Percentiles rank a stretch among this genome's conserved stretches.
These are phyloP conservation scores for Gymnosoma rotundatum DNA, from an alignment of 2,888 invertebrate species.

Conservation along the genomic window DNA sequence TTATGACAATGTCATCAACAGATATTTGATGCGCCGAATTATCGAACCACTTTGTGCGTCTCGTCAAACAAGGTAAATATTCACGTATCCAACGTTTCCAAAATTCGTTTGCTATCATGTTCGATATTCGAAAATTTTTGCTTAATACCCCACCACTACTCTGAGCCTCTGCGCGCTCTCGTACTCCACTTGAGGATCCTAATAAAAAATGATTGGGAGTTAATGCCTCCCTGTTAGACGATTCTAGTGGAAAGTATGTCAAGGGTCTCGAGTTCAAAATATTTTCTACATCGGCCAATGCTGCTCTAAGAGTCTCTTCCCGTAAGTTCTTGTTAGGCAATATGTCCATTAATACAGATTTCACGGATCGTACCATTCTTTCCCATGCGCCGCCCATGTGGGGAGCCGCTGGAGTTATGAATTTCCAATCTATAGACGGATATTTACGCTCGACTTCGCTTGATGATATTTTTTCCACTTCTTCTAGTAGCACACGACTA, in stretches of 20 bases:
- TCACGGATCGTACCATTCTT: not conserved
- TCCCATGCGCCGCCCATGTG: conserved; percentile 9
- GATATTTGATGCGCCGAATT: conserved; percentile 19
- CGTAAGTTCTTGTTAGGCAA: not conserved
- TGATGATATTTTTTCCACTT: not conserved
- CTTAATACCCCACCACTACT: not conserved
- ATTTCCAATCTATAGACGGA: not conserved
- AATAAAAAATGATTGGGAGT: conserved; percentile 41
- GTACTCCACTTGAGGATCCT: conserved; percentile 37
- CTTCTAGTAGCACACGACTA: not conserved
- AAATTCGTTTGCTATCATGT: conserved; percentile 54
- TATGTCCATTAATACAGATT: not conserved
- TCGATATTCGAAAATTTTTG: not conserved
- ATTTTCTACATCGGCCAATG: conserved; percentile 51
- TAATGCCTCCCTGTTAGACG: conserved; percentile 21
- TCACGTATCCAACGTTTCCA: conserved; percentile 65
- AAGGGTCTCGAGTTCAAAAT: conserved; percentile 47
- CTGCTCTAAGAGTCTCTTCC: conserved; percentile 25
- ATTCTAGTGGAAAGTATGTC: conserved; percentile 57
- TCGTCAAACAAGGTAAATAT: conserved; percentile 52
- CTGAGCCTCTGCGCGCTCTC: conserved; percentile 5
- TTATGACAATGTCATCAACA: conserved; percentile 53
- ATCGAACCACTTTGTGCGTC: conserved; percentile 53
- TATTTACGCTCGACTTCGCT: not conserved
- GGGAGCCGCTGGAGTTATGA: conserved; percentile 9